A percentile compares a stretch with the other conserved stretches of the same genome.
Evolutionary conservation across 2,797 vertebrate species (phyloP).

Genomic region (Schizopygopsis pylzovi): DNA sequence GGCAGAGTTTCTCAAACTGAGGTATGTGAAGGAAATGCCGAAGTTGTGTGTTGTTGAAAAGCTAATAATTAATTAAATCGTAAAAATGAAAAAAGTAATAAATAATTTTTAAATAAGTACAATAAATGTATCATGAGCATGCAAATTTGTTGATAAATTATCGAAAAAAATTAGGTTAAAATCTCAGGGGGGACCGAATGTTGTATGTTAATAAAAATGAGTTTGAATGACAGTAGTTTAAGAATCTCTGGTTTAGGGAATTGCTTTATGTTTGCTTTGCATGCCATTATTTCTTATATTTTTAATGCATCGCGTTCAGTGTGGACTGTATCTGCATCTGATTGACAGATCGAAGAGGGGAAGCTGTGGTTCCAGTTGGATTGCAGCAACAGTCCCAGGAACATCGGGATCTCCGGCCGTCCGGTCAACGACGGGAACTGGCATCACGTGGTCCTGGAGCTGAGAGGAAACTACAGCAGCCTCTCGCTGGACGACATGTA

Average conservation of each 20-base stretch:
- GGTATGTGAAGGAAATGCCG: too few species aligned
- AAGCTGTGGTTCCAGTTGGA: slow-evolving; percentile 95
- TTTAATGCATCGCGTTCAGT: background rate
- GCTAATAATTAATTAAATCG: background rate
- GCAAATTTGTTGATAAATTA: background rate
- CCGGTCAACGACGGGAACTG: slow-evolving; percentile 92
- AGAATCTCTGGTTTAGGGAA: background rate
- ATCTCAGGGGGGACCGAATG: background rate
- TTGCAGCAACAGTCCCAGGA: slow-evolving; percentile 82
- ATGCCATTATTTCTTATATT: background rate
- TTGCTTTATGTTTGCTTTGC: background rate
- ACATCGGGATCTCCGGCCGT: slow-evolving; percentile 90
- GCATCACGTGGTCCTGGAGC: slow-evolving; percentile 93
- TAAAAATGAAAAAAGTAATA: background rate
- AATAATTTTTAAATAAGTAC: background rate
- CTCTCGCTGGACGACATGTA: slow-evolving; percentile 93
- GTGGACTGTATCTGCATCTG: background rate
- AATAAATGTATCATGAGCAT: background rate
- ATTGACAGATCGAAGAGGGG: slow-evolving; percentile 88
- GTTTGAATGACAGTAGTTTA: too few species aligned
- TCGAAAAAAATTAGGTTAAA: background rate
- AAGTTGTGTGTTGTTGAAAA: too few species aligned
- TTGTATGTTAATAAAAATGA: background rate
- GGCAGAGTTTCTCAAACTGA: too few species aligned
- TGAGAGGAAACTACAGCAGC: slow-evolving; percentile 93